Base-by-base conservation (phyloP, 2,888 invertebrate species). In the Drosophila mayaguana region DNA sequence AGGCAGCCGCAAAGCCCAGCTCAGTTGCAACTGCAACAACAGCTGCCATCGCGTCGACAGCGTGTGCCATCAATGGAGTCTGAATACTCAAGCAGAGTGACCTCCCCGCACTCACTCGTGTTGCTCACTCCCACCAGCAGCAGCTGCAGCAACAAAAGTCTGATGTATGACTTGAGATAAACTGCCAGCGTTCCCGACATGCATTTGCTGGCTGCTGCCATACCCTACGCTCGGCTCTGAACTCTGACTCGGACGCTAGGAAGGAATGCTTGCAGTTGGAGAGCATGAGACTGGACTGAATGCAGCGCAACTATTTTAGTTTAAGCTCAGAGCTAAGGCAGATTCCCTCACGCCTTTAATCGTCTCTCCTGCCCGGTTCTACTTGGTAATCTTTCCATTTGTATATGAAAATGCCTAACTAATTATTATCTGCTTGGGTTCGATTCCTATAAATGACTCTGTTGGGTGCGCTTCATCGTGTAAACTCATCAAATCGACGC, bases 141-240 rank as follows among this genome's bases (percentile, higher is more conserved):
- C 48, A 55, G 25, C 46, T 2, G 25, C 46, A 46, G 25, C 25
- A 25, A 63, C 72, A 62, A 69, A 69, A 71, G 63, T 72, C 72
- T 83, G 85, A 85, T 88, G 78, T 80, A 75, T 78, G 77, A 70
- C 75, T 83, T 62, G 53, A 88, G 88, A 88, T 85, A 85, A 79
- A 83, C 77, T 72, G 67, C 59, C 43, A 61, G 46, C 63, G 59
- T 64, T 69, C 48, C 46, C 55, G 42, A 68, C 55, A 68, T 72
- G n/a, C 48, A 46, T 61, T 56, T 40, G 59, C 53, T 48, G 43
- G 36, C 66, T 59, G 36, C 66, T 59, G 45, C 18, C n/a, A 45
- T 70, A 63, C 82, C 68, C 77, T 83, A 70, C 63, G 18, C 25
- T 55, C 34, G 38, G 11, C 34, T 50, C 18, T 50, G n/a, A 46